Evolutionary conservation across 2,113 vertebrate genomes (phyloP).

Genomic region (Cercocebus atys): DNA sequence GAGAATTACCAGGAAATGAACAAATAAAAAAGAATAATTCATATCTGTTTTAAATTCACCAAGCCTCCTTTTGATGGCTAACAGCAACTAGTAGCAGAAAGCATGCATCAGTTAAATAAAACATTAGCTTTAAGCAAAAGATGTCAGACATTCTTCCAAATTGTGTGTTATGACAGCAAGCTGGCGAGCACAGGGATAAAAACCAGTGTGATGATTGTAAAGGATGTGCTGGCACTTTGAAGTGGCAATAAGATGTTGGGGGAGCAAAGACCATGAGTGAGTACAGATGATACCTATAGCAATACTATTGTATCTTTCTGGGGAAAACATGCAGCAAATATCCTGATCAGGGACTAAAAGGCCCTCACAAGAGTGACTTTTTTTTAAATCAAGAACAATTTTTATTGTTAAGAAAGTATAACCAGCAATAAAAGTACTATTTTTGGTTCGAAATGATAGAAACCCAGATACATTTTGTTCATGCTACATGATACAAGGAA

Average conservation of each 20-base stretch:
- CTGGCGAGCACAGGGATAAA: background rate
- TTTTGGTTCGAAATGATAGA: background rate
- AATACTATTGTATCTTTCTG: background rate
- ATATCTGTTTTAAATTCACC: background rate
- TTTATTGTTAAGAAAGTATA: background rate
- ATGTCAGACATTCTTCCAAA: slow-evolving; percentile 33
- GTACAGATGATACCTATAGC: background rate
- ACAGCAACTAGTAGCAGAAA: background rate
- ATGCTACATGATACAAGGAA: background rate
- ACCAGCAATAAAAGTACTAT: background rate
- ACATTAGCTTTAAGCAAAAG: slow-evolving; percentile 44
- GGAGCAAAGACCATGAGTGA: background rate
- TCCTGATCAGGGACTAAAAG: background rate
- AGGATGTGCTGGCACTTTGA: background rate
- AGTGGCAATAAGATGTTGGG: background rate
- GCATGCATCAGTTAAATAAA: slow-evolving; percentile 21
- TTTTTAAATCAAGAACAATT: background rate
- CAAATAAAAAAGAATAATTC: background rate
- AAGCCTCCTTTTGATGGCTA: background rate
- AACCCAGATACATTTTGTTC: background rate
- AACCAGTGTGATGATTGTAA: background rate
- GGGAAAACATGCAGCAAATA: background rate
- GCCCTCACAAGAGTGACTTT: background rate
- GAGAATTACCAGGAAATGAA: background rate
- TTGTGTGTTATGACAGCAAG: background rate